Base-by-base conservation (phyloP, 2,113 vertebrate genomes). In the Sphaerodactylus townsendi region DNA sequence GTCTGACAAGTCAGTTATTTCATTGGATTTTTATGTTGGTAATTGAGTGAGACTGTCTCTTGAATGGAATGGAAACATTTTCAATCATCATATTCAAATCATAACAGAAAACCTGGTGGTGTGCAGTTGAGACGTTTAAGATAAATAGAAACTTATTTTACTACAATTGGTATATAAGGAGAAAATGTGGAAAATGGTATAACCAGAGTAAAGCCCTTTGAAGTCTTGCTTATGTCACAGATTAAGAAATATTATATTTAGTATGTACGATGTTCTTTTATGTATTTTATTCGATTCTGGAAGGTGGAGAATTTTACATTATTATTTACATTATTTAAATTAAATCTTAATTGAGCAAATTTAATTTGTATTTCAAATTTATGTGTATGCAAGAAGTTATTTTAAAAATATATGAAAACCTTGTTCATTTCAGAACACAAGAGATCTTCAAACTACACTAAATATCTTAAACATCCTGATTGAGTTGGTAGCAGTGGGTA, bases 381-480 rank as follows among this genome's bases (percentile, higher is more conserved):
- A n/a, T n/a, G n/a, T n/a, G n/a, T 46, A 76, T 83, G 73, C 35
- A 41, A 41, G 19, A 33, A 73, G 23, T 79, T 10, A 13, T 25
- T 56, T 21, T 77, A 39, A 59, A 28, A 46, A 56, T 53, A 77
- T 56, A 85, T 91, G 28, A 76, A 89, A 25, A 91, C 28, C 33
- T 33, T 70, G 84, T 88, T 89, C 76, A 48, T 96, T 96, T 92
- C 96, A 99, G 99, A 99, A 94, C 91, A 96, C 96, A n/a, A 96
- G 92, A 92, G 99, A 99, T 94, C 94, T 95, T 90, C 98, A 98
- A 87, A 98, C 98, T 79, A 96, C 94, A 86, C 83, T 99, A 90
- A 99, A 99, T 95, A 96, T 99, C 90, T 92, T 99, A 86, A 97
- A 92, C 91, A 98, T 99, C 93, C 96, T 99, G 85, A 97, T 96